Base-by-base conservation (phyloP, 2,888 invertebrate species). In the Pachydiplax longipennis region DNA sequence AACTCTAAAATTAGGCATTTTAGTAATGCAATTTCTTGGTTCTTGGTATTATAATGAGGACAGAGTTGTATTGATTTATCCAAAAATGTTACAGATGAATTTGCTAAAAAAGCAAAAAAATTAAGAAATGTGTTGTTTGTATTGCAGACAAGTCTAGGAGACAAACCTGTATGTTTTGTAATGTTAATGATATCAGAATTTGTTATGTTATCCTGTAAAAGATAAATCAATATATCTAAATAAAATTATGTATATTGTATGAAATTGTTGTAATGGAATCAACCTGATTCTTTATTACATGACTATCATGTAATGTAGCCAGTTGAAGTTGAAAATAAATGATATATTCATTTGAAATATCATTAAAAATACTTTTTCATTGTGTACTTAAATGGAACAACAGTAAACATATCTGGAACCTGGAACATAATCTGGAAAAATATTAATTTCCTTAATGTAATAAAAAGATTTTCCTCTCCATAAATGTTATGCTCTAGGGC, bases 271-370 rank as follows among this genome's bases (percentile, higher is more conserved):
- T 87, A 87, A 87, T 10, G 61, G 87, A 87, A 87, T 87, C 87
- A 65, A 65, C 53, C 37, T 35, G 87, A 87, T 87, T 87, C 87
- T 61, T 37, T 87, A 61, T 87, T 87, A 87, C 87, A 87, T 87
- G 87, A 22, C 65, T 61, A 87, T 65, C 87, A 87, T 87, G 87
- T 87, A 87, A 61, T 87, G 87, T 87, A 87, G 87, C 31, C 25
- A 83, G 53, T 83, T 61, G 61, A 87, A 87, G 61, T 87, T 87
- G 87, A 87, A 87, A 87, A 87, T 87, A 87, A 87, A 87, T 87
- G 87, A 87, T 87, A 87, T 87, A 61, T 65, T 87, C 87, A 58
- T 87, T 87, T 87, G 87, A 87, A 87, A 87, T 87, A 87, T 87
- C 87, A 87, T 87, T 37, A 87, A 61, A 87, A 61, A 61, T 48